Base-by-base conservation (phyloP, 2,888 invertebrate genomes). In the Lacanobia oleracea region DNA sequence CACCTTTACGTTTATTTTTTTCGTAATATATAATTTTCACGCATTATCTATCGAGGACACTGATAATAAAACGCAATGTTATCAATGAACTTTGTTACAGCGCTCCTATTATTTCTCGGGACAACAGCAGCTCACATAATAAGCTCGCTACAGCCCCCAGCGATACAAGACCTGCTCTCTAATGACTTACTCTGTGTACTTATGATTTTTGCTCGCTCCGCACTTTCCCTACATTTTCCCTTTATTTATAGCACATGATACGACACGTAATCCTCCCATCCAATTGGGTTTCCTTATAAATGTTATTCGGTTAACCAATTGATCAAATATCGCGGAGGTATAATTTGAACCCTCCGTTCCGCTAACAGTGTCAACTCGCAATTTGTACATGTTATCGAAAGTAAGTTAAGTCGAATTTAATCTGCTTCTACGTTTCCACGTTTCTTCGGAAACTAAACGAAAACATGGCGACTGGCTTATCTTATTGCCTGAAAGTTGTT, bases 141-240 rank as follows among this genome's bases (percentile, higher is more conserved):
- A 76, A 76, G 61, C 63, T 45, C 37, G 48, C 51, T 63, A 62
- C 37, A 27, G 72, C 83, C 87, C 54, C 74, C 50, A 76, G 86
- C 75, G 75, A 63, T 86, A 86, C 87, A 86, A 60, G 78, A 66
- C 51, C 61, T 71, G 65, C 51, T 57, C 51, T 63, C 76, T 84
- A 83, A 87, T 87, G 77, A 78, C 66, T 64, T 72, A 50, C 70
- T 68, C 21, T 56, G 50, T 68, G 33, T 74, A 72, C 67, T 67
- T 64, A 70, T 63, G 59, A 74, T 70, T 67, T 72, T 68, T 78
- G 51, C 65, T 72, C 27, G 14, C 43, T 60, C 23, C 37, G 16
- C 60, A 69, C 51, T 40, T 66, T 67, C 61, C 48, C 33, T 57
- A 65, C 64, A 61, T 83, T 83, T 83, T 72, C 68, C 48, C 72